Conservation (phyloP, 1,140 invertebrate species). For the Scaptodrosophila lebanonensis region DNA sequence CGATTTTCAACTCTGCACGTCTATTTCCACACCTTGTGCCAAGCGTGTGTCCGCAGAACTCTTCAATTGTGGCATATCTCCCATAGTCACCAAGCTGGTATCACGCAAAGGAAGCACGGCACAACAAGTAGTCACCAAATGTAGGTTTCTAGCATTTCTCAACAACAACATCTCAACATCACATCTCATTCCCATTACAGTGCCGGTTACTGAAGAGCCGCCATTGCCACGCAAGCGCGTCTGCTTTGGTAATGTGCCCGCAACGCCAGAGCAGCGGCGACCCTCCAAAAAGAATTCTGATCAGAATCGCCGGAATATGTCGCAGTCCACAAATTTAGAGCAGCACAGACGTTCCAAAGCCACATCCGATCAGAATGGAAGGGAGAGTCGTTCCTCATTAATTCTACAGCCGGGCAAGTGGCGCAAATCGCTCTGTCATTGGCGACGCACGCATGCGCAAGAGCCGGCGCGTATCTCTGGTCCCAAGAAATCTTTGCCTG, state of each 20-base stretch:
- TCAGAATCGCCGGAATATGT: not conserved
- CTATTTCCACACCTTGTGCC: slow-evolving; percentile 54
- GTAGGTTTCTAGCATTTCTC: too few species aligned
- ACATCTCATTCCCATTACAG: too few species aligned
- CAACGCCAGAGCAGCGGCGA: too few species aligned
- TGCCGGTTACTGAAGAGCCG: not conserved
- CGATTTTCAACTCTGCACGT: not conserved
- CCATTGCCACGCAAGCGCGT: slow-evolving; percentile 3
- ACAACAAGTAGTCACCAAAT: too few species aligned
- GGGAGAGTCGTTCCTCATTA: slow-evolving; percentile 2
- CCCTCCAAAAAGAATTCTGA: too few species aligned
- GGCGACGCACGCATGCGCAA: slow-evolving; percentile 26
- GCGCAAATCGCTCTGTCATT: slow-evolving; percentile 55
- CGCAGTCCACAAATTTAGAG: not conserved
- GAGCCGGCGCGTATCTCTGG: not conserved
- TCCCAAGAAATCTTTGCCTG: not conserved
- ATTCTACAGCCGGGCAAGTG: slow-evolving; percentile 65
- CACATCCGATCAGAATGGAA: not conserved
- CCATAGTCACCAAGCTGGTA: slow-evolving; percentile 37
- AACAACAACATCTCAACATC: too few species aligned
- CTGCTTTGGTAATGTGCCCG: too few species aligned
- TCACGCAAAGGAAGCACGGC: not conserved
- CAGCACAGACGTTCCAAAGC: not conserved
- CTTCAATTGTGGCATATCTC: slow-evolving; percentile 56
- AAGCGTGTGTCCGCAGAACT: slow-evolving; percentile 21